Base-by-base conservation (phyloP, 2,113 vertebrate species). In the Hyaena hyaena region DNA sequence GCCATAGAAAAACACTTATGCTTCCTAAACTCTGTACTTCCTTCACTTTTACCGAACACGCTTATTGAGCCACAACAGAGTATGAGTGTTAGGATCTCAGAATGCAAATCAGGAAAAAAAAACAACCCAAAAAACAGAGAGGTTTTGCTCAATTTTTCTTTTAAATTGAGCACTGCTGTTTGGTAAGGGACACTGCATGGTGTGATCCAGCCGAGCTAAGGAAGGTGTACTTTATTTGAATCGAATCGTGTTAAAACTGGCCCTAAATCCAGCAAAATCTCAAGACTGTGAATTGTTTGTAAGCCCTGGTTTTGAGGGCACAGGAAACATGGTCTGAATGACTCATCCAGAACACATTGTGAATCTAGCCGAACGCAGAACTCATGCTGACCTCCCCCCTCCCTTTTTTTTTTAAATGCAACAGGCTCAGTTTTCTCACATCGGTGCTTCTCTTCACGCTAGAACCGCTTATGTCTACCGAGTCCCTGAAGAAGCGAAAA, bases 371-470 rank as follows among this genome's bases (percentile, higher is more conserved):
- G 91, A 95, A 96, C 92, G 84, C 73, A 69, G 0, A 80, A 39
- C 43, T 95, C 96, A 88, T 24, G 68, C 95, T 98, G 66, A 95
- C 84, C 68, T 11, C 35, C 90, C 58, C 63, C 24, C 89, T 39
- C 39, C 39, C 39, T 39, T 39, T 35, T 80, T 35, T 63, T 95
- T 82, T 95, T 83, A 89, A 90, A 85, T 88, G 79, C 97, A 81
- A 97, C 98, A 99, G 99, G 99, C 99, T 89, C 99, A 99, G 96
- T 99, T 99, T 97, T 99, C 99, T 97, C 99, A 99, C 95, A 99
- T 99, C 10, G 99, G 99, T 82, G 99, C 99, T 21, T 99, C 99
- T 96, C 99, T 99, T 77, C 99, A 99, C 97, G 99, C 99, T 45
- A 99, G 99, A 98, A 99, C 99, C 1, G 99, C 99, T 7, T 99